phyloP scores from a whole-genome alignment of 2,113 vertebrate genomes.

The Otis tarda region DNA sequence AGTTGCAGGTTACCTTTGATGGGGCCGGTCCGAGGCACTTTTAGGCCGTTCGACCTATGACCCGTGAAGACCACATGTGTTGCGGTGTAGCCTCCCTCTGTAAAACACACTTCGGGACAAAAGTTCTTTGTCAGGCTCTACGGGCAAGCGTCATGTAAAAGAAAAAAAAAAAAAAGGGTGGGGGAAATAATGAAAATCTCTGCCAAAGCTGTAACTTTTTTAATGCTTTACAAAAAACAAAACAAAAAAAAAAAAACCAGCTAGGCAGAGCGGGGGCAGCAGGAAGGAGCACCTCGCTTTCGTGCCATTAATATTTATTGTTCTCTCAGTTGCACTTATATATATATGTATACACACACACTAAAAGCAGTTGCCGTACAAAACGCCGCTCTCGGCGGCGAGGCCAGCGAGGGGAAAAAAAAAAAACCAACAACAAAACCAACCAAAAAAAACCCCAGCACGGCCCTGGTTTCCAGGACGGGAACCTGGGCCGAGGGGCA shows the following conservation, averaged over 20 bases:
- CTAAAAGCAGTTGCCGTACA: not conserved
- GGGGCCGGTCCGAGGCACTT: slow-evolving; percentile 81
- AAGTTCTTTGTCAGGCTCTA: slow-evolving; percentile 73
- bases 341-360: too few species aligned
- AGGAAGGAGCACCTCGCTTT: not conserved
- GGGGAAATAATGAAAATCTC: slow-evolving; percentile 71
- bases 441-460: too few species aligned
- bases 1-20: slow-evolving; percentile 84
- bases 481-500: not conserved
- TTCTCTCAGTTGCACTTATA: not conserved
- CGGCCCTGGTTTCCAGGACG: not conserved
- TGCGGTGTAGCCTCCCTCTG: slow-evolving; percentile 74
- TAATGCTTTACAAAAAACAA: too few species aligned
- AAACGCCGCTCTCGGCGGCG: not conserved
- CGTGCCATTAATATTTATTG: slow-evolving; percentile 43
- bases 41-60: slow-evolving; percentile 88
- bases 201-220: slow-evolving; percentile 68
- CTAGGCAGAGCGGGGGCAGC: not conserved
- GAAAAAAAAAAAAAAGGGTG: not conserved
- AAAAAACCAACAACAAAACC: too few species aligned
- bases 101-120: slow-evolving; percentile 82
- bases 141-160: slow-evolving; percentile 54
- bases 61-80: slow-evolving; percentile 87
- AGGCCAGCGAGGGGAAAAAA: not conserved
- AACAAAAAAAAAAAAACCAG: too few species aligned